These are phyloP conservation scores for Chiloscyllium plagiosum DNA, from an alignment of 2,113 vertebrate genomes.

Conservation along the genomic window DNA sequence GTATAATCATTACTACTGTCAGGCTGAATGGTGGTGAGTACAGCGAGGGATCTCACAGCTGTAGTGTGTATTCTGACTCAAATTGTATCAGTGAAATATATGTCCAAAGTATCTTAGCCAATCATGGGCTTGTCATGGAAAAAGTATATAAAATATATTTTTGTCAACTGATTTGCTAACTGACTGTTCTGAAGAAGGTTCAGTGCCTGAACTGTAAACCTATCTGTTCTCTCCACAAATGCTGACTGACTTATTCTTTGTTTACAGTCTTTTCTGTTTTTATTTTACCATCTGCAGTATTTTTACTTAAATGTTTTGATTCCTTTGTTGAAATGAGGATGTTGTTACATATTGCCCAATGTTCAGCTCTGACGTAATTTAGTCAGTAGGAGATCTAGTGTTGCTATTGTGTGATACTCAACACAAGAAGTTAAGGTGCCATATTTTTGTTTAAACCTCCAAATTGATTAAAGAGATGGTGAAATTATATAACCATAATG, in stretches of 20 bases:
- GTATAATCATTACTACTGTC: neutral
- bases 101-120: neutral
- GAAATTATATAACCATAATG: neutral
- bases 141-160: neutral
- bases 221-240: neutral
- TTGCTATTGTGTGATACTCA: neutral
- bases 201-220: neutral
- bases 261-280: neutral
- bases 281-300: neutral
- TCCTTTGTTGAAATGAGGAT: neutral
- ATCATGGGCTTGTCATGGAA: neutral
- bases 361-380: too few relatives aligned
- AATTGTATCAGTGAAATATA: neutral
- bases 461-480: neutral
- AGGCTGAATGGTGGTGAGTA: neutral
- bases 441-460: neutral
- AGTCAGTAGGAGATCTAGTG: neutral
- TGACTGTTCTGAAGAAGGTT: neutral
- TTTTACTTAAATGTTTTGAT: neutral
- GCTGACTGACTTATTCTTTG: neutral
- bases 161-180: neutral
- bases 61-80: neutral
- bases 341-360: neutral
- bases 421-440: neutral
- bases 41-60: neutral